Base-by-base conservation (phyloP, 35 echinoderm and acorn worm species). In the Apostichopus parvimensis region DNA sequence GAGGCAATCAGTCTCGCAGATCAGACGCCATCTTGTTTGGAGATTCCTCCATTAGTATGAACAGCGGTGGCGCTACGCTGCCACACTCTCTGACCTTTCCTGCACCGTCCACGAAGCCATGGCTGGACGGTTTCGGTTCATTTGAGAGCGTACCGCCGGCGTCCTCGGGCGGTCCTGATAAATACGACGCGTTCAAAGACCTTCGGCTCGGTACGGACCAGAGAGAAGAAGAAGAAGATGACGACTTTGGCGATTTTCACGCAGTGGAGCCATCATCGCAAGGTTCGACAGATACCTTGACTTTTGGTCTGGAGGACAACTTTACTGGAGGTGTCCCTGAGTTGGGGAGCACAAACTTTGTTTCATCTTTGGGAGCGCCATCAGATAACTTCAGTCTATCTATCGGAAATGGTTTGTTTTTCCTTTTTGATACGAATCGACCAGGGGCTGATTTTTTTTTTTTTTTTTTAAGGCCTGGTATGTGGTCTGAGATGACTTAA, bases 231-330 rank as follows among this genome's bases (percentile, higher is more conserved):
- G 81, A 81, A 5, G 71, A 88, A n/a, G 95, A 96, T 57, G 89
- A 96, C 75, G 95, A 94, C 53, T 96, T 96, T 92, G 95, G 95
- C 17, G 88, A 96, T 88, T 93, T 96, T 57, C 72, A 90, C 52
- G 87, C 87, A 21, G 92, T 87, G 54, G 17, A 17, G 21, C 85
- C 85, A 12, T 45, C 34, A 45, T 24, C 85, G 24, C 17, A 9
- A 17, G 57, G 59, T 15, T 65, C 85, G 8, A 57, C 8, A 22
- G 59, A 66, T 26, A 24, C 15, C 52, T 57, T 68, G 10, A 9
- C 85, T n/a, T 26, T 87, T 8, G 20, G 9, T 68, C 9, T 11
- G 9, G 64, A 68, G 18, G 18, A 68, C 8, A 68, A 68, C 64
- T 4, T 68, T 11, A 68, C 11, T 18, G 18, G 64, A 11, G 64